Evolutionary conservation across 2,113 vertebrate species (phyloP), one percentile per base, ranked within the genome.

Genomic region (Cavia porcellus): DNA sequence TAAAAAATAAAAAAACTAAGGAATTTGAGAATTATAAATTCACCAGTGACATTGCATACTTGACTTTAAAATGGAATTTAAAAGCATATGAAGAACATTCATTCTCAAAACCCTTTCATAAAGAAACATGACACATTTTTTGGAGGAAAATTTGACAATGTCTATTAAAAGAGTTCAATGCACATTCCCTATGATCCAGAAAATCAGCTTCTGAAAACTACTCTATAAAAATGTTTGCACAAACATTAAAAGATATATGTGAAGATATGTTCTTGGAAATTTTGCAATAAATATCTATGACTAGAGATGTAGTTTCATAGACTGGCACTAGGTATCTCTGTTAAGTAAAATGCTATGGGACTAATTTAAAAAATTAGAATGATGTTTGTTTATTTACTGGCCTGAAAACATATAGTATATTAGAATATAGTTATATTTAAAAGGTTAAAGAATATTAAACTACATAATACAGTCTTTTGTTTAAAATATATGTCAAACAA

Each of bases 121-220:
- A 13, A 91, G 68, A 61, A 92, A 87, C 1, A 64, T 68, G 47
- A 95, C 32, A 95, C 11, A 83, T 47, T 87, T 87, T 88, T 62
- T 45, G 13, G 45, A 77, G 62, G 42, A 25, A 3, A 38, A 83
- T 89, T 89, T 96, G 38, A 10, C 47, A 96, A 70, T 68, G 22
- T 55, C 75, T 90, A 59, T 55, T 61, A 81, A 87, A 92, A 77
- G 84, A 85, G 50, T 22, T 22, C 85, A 85, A 90, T 38, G 7
- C 2, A 91, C 17, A 92, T 70, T 96, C 28, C 47, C 22, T 94
- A 61, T 57, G 42, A 85, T 61, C 17, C 45, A 94, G 15, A 15
- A 97, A 94, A 90, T 7, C 24, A 95, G 52, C 32, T 64, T 93
- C 59, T 42, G 80, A 95, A 95, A 30, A 75, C 50, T 62, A 42